Conservation (phyloP, 2,797 vertebrate genomes). For the Lutjanus campechanus region DNA sequence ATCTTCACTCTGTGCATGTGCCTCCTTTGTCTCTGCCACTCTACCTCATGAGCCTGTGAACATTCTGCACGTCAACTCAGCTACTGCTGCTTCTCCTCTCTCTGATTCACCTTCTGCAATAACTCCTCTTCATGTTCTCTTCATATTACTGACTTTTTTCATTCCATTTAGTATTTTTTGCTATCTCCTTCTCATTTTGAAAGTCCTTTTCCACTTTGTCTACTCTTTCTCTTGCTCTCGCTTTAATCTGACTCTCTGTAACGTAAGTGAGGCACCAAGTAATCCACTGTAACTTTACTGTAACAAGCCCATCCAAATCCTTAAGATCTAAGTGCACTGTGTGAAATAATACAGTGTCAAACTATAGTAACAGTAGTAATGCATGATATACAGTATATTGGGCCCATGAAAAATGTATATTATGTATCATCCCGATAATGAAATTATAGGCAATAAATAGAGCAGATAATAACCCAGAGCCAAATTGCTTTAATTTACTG, state of each 20-base stretch:
- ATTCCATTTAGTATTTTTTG: neutral
- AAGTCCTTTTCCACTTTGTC: neutral
- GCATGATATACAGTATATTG: no score
- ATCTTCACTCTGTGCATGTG: neutral
- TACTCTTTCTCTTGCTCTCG: neutral
- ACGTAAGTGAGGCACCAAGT: neutral
- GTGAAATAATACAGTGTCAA: neutral
- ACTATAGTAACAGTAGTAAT: no score
- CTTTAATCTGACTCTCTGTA: conserved; percentile 1
- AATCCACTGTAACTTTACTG: conserved; percentile 2
- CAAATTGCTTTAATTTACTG: no score
- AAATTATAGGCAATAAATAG: no score
- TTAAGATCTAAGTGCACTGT: neutral
- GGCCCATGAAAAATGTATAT: no score
- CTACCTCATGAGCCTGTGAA: neutral
- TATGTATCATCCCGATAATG: no score
- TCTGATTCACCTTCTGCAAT: conserved; percentile 6
- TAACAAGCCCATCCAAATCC: conserved; percentile 17
- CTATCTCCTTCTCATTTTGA: neutral
- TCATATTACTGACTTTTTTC: neutral
- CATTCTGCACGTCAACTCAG: conserved; percentile 1
- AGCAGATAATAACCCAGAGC: no score
- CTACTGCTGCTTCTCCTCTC: neutral
- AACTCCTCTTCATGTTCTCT: neutral
- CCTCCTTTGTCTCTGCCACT: conserved; percentile 2